These are phyloP conservation scores for Carlito syrichta DNA, from an alignment of 2,113 vertebrate species.

Conservation along the genomic window DNA sequence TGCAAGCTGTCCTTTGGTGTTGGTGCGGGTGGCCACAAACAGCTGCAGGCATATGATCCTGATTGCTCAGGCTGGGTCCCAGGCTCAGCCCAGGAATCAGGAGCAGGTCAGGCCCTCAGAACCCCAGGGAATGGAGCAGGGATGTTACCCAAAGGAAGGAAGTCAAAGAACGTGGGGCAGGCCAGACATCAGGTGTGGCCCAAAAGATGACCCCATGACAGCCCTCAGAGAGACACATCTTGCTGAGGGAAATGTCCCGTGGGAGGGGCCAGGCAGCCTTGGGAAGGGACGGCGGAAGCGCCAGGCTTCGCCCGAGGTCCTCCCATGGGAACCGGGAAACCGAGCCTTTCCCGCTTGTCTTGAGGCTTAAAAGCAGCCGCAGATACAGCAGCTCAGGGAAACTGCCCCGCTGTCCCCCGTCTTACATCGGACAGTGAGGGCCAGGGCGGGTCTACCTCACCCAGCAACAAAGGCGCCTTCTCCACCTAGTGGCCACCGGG, in stretches of 20 bases:
- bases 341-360: neutral
- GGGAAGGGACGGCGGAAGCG: neutral
- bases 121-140: neutral
- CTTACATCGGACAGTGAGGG: neutral
- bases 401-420: neutral
- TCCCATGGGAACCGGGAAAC: neutral
- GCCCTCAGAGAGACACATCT: neutral
- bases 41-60: neutral
- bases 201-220: neutral
- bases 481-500: constrained; percentile 40
- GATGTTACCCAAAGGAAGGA: neutral
- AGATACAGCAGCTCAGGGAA: neutral
- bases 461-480: neutral
- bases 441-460: neutral
- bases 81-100: neutral
- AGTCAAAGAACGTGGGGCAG: neutral
- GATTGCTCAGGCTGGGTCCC: neutral
- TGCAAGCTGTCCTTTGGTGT: neutral
- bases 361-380: neutral
- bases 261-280: neutral
- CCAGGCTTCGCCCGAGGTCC: neutral
- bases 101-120: neutral
- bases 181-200: neutral
- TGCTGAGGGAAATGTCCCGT: neutral
- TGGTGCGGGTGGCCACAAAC: neutral